Base-by-base conservation (phyloP, 2,888 invertebrate species). In the Drosophila diplacantha region DNA sequence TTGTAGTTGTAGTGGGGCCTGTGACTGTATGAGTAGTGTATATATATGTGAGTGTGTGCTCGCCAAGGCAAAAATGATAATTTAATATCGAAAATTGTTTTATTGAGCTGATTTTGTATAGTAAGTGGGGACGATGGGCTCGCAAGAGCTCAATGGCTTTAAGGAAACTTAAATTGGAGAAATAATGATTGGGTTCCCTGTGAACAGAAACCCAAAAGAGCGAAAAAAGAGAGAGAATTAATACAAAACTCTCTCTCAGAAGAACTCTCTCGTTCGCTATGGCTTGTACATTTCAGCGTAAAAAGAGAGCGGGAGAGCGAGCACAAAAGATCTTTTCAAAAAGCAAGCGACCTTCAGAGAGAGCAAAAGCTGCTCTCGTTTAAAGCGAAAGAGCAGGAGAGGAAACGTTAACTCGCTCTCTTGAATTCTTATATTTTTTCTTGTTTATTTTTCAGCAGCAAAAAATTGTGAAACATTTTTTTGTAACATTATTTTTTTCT, bases 41-140 rank as follows among this genome's bases (percentile, higher is more conserved):
- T 61, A 3, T 39, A 12, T 55, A 14, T 41, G 37, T 56, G 50
- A 55, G 43, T 38, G 37, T 9, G 16, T 3, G 16, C 8, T 8
- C 18, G 12, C 29, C 44, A 14, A 18, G 44, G 44, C 44, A 46
- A 49, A 80, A 74, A 82, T 77, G 72, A 75, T 84, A 81, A 83
- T 84, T 82, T 79, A 84, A 84, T 81, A 84, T 80, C 75, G 77
- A 83, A 81, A 83, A 80, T 74, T 72, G 72, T 69, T 80, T 80
- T 80, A 72, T 78, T 82, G 72, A 74, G 74, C 69, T 74, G 62
- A 75, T 81, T 75, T 73, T 73, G 14, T 18, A 8, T 18, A 2
- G 60, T 50, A 61, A 54, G 58, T 54, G 43, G 8, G 18, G 39
- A 16, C 46, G 32, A n/a, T 43, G 14, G 20, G 22, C 3, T 26